Evolutionary conservation across 1,140 invertebrate species (phyloP).

Genomic region (Forficula auricularia): DNA sequence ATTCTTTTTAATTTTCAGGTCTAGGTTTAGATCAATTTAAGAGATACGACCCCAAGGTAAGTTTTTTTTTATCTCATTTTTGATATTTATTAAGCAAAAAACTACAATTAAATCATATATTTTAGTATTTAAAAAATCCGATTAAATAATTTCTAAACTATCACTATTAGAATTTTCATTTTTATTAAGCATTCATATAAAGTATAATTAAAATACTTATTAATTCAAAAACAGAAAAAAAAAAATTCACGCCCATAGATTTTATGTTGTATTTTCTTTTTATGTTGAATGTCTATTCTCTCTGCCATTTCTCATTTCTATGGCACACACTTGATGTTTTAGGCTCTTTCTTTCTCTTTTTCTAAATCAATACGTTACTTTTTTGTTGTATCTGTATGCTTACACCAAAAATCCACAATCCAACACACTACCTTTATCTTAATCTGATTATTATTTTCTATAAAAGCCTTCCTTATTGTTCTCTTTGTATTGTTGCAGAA

Average conservation of each 20-base stretch:
- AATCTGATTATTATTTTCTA: too few relatives aligned
- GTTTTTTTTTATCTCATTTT: not conserved
- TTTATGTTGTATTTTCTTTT: not conserved
- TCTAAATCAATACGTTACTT: too few relatives aligned
- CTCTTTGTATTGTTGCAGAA: slow-evolving; percentile 18
- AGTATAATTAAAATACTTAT: not conserved
- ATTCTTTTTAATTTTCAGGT: slow-evolving; percentile 36
- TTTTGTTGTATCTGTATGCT: slow-evolving; percentile 21
- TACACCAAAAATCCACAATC: not conserved
- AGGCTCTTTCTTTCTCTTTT: slow-evolving; percentile 21
- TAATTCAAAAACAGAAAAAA: not conserved
- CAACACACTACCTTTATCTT: not conserved
- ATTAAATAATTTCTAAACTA: not conserved
- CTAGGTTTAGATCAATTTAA: slow-evolving; percentile 91
- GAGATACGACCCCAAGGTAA: slow-evolving; percentile 88
- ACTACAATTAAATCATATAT: not conserved
- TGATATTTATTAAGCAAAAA: not conserved
- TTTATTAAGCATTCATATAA: not conserved
- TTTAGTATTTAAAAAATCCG: not conserved
- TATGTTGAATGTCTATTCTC: not conserved
- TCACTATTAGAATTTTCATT: too few relatives aligned
- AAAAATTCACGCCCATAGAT: slow-evolving; percentile 2
- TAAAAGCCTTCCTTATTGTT: slow-evolving; percentile 7
- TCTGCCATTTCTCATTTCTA: too few relatives aligned
- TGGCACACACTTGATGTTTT: not conserved